Conservation (phyloP, 2,113 vertebrate species). For the Plectropomus leopardus region DNA sequence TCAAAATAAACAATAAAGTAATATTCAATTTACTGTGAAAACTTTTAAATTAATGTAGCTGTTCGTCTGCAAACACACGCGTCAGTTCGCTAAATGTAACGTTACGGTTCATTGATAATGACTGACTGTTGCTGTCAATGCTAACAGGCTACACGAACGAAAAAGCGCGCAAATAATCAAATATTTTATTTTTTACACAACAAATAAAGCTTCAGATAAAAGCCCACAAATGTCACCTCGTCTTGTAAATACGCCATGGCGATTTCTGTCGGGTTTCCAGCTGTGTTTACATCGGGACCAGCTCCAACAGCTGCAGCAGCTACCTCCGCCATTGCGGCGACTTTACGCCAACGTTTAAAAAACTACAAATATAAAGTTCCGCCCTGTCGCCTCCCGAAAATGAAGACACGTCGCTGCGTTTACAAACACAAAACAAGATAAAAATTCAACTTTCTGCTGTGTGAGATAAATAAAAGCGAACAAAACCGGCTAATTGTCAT, state of each 20-base stretch:
- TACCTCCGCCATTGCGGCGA: constrained; percentile 77
- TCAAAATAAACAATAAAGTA: neutral
- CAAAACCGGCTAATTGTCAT: neutral
- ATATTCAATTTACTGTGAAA: neutral
- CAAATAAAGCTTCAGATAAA: rapidly evolving
- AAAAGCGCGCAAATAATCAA: too few relatives aligned
- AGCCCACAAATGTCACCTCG: constrained; percentile 64
- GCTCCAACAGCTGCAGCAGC: neutral
- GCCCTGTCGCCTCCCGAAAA: neutral
- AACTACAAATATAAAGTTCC: constrained; percentile 31
- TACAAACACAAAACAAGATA: neutral
- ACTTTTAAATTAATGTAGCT: neutral
- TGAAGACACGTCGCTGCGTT: rapidly evolving
- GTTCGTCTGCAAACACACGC: neutral
- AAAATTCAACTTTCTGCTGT: rapidly evolving
- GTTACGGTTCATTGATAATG: neutral
- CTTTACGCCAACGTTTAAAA: neutral
- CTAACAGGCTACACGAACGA: neutral
- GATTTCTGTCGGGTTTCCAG: constrained; percentile 41
- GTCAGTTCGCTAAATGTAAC: neutral
- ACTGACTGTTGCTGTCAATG: neutral
- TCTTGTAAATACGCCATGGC: constrained; percentile 82
- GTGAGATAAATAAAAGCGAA: too few relatives aligned
- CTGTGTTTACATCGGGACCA: constrained; percentile 57
- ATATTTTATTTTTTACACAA: neutral